phyloP scores from a whole-genome alignment of 2,113 vertebrate species.

The Chloebia gouldiae region DNA sequence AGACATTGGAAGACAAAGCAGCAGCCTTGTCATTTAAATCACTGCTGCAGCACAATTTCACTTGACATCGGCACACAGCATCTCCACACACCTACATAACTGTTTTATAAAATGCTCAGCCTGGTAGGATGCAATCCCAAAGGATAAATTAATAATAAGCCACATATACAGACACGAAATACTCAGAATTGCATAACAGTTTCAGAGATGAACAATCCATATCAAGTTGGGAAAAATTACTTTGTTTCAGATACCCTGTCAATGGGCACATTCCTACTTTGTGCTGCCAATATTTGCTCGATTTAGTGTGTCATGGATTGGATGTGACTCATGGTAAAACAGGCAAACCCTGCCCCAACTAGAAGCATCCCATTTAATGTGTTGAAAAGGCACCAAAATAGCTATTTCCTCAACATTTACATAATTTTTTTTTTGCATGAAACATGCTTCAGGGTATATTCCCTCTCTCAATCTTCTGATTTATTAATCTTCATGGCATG shows the following conservation, averaged over 20 bases:
- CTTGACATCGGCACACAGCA: not conserved
- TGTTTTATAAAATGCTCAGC: not conserved
- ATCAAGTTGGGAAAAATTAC: not conserved
- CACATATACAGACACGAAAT: not conserved
- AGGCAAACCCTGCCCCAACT: not conserved
- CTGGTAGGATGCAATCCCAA: conserved; percentile 2
- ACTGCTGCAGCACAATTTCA: not conserved
- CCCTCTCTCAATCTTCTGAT: not conserved
- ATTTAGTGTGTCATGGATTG: not conserved
- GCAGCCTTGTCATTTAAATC: not conserved
- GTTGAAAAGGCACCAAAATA: not conserved
- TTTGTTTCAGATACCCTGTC: not conserved
- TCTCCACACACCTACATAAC: not conserved
- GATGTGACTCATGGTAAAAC: not conserved
- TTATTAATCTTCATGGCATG: not conserved
- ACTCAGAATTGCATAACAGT: not conserved
- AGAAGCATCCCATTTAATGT: not conserved
- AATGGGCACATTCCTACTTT: not conserved
- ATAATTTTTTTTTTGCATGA: not conserved
- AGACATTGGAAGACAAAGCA: not conserved
- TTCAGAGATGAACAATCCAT: not conserved
- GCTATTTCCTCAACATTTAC: not conserved
- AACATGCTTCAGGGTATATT: not conserved
- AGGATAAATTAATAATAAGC: conserved; percentile 46
- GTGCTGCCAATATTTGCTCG: not conserved